Evolutionary conservation across 2,888 invertebrate species (phyloP).

Genomic region (Ganaspis brasiliensis): DNA sequence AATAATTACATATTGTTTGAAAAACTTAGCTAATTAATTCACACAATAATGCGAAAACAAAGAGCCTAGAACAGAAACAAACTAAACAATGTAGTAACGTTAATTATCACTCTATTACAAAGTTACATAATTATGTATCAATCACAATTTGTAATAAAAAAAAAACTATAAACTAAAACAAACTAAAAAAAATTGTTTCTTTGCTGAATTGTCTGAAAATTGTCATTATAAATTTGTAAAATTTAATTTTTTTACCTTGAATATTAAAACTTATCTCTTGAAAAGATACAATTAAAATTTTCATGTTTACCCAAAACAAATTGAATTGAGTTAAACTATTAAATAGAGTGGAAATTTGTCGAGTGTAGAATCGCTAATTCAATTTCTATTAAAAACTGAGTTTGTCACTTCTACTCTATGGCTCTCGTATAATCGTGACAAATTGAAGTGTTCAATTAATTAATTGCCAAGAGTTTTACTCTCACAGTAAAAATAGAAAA

Average conservation of each 20-base stretch:
- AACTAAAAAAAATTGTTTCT: no score
- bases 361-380: slow-evolving; percentile 5
- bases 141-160: background rate
- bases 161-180: no score
- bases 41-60: no score
- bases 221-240: background rate
- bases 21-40: slow-evolving; percentile 10
- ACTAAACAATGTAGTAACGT: background rate
- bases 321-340: background rate
- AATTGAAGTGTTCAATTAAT: background rate
- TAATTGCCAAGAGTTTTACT: background rate
- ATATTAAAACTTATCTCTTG: background rate
- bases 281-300: background rate
- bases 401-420: background rate
- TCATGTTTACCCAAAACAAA: background rate
- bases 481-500: background rate
- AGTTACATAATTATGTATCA: slow-evolving; percentile 6
- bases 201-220: no score
- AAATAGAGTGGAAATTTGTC: slow-evolving; percentile 29
- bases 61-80: no score
- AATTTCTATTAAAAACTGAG: slow-evolving; percentile 17
- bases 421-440: background rate
- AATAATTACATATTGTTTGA: background rate
- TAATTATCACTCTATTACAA: background rate
- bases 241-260: background rate